Percentiles rank a stretch among this genome's conserved stretches.
These are phyloP conservation scores for Cecropterus lyciades DNA, from an alignment of 1,140 invertebrate genomes.

Conservation along the genomic window DNA sequence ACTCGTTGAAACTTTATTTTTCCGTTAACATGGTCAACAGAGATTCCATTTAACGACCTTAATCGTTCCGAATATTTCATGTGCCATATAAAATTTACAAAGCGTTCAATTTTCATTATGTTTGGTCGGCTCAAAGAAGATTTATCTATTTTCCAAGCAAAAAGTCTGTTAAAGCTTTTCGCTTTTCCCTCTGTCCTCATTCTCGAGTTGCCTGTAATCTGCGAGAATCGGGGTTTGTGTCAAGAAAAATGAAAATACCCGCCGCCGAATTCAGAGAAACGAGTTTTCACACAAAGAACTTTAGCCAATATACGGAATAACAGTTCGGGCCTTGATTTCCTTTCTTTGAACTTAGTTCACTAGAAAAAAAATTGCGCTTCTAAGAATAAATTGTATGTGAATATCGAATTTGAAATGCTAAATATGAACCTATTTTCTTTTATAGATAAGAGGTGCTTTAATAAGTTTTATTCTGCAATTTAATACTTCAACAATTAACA, in stretches of 20 bases:
- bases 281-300: conserved; percentile 35
- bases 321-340: conserved; percentile 18
- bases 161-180: conserved; percentile 31
- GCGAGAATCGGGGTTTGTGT: conserved; percentile 33
- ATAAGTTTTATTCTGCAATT: too few relatives aligned
- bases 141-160: conserved; percentile 30
- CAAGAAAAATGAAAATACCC: conserved; percentile 35
- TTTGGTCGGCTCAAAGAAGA: conserved; percentile 16
- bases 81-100: conserved; percentile 18
- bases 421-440: neutral
- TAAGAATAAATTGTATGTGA: neutral
- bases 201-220: conserved; percentile 29
- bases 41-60: conserved; percentile 8
- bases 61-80: conserved; percentile 4
- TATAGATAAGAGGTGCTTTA: too few relatives aligned
- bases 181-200: conserved; percentile 22
- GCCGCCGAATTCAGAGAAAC: conserved; percentile 31
- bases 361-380: conserved; percentile 1
- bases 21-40: conserved; percentile 11
- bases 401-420: conserved; percentile 7
- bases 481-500: too few relatives aligned
- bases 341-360: conserved; percentile 31
- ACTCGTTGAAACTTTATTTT: conserved; percentile 10
- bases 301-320: conserved; percentile 28
- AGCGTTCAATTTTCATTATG: conserved; percentile 22